These are phyloP conservation scores for Salminus brasiliensis DNA, from an alignment of 2,113 vertebrate species.

Conservation along the genomic window DNA sequence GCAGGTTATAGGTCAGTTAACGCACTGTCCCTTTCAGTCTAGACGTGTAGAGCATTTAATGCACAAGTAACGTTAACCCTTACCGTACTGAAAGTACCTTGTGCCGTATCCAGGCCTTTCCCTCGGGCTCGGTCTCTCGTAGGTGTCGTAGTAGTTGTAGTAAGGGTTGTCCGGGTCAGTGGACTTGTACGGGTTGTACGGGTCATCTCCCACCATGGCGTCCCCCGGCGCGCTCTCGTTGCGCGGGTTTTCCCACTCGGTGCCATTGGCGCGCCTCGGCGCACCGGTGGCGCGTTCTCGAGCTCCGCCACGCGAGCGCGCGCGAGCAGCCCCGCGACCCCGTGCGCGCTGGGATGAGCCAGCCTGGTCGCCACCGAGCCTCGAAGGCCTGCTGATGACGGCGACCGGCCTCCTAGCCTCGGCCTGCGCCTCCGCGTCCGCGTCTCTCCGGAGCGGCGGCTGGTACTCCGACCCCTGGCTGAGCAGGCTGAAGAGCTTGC, in stretches of 20 bases:
- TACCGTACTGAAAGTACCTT: slow-evolving; percentile 92
- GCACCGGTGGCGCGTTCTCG: neutral
- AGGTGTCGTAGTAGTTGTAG: slow-evolving; percentile 94
- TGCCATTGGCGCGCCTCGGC: neutral
- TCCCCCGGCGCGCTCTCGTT: neutral
- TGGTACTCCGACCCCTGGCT: slow-evolving; percentile 89
- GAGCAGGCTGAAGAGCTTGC: slow-evolving; percentile 89
- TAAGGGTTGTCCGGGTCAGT: slow-evolving; percentile 89
- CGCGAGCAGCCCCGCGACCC: neutral
- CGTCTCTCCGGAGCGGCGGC: slow-evolving; percentile 78
- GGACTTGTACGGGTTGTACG: slow-evolving; percentile 92
- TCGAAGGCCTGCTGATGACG: slow-evolving; percentile 67
- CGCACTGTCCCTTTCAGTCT: too few species aligned
- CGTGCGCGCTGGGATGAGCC: neutral
- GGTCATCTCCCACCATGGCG: slow-evolving; percentile 92
- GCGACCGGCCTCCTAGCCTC: slow-evolving; percentile 69
- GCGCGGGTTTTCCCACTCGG: neutral
- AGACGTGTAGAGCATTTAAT: too few species aligned
- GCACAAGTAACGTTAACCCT: slow-evolving; percentile 54
- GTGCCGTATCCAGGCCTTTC: slow-evolving; percentile 90
- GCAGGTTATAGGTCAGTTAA: too few species aligned
- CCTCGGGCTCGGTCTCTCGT: slow-evolving; percentile 83
- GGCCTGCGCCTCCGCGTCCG: slow-evolving; percentile 63
- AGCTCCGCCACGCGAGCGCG: neutral
- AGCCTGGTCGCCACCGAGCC: neutral